A percentile compares a stretch with the other conserved stretches of the same genome.
These are phyloP conservation scores for Lottia scabra DNA, from an alignment of 2,888 invertebrate genomes.

Conservation along the genomic window DNA sequence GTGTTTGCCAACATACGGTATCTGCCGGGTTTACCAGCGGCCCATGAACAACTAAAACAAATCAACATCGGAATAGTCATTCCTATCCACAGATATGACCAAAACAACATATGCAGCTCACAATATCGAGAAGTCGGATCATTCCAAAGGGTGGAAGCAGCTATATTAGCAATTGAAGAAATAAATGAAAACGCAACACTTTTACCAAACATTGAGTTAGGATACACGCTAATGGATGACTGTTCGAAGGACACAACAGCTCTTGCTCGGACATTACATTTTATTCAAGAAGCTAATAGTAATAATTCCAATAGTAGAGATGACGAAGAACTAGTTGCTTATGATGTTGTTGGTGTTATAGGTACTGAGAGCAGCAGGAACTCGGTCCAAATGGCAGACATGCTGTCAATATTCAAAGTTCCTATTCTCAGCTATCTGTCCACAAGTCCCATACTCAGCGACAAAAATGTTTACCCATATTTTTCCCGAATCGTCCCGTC, in stretches of 20 bases:
- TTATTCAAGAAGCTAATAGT: conserved; percentile 28
- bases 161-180: conserved; percentile 43
- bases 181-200: conserved; percentile 40
- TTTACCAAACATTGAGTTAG: conserved; percentile 43
- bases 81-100: conserved; percentile 32
- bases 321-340: neutral
- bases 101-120: conserved; percentile 28
- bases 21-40: neutral
- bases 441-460: conserved; percentile 34
- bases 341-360: conserved; percentile 39
- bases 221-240: conserved; percentile 52
- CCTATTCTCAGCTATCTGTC: conserved; percentile 46
- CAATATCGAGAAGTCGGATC: conserved; percentile 37
- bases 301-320: neutral
- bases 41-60: conserved; percentile 25
- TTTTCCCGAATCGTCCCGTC: conserved; percentile 42
- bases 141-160: conserved; percentile 50
- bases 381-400: conserved; percentile 37
- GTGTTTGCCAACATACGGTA: neutral
- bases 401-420: conserved; percentile 36
- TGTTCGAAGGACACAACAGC: conserved; percentile 51
- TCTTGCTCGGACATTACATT: conserved; percentile 44
- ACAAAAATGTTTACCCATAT: conserved; percentile 34
- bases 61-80: conserved; percentile 46
- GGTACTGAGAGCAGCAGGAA: conserved; percentile 41